Percentiles rank a stretch among this genome's conserved stretches.
These are phyloP conservation scores for Lutjanus campechanus DNA, from an alignment of 2,797 vertebrate genomes.

Conservation along the genomic window DNA sequence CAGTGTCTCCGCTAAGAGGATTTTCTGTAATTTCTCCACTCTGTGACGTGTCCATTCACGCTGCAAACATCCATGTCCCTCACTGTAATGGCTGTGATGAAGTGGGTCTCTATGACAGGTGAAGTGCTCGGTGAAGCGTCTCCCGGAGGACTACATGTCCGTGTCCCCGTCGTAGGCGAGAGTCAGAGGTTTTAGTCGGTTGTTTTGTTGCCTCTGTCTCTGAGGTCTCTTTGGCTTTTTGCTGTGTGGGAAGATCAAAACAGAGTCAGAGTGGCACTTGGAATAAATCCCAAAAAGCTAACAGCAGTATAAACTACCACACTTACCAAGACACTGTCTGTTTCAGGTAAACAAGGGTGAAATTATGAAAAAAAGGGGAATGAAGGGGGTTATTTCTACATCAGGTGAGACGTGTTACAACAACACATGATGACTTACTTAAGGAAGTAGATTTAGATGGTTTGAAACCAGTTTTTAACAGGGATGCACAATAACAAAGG, in stretches of 20 bases:
- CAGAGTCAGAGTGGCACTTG: conserved; percentile 36
- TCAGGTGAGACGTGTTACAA: not conserved
- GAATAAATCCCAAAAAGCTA: not conserved
- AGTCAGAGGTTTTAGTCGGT: conserved; percentile 97
- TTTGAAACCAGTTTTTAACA: not conserved
- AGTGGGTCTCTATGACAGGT: conserved; percentile 57
- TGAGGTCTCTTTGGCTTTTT: conserved; percentile 99
- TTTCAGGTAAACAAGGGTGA: not conserved
- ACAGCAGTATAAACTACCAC: not conserved
- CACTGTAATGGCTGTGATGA: conserved; percentile 48
- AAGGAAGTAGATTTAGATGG: not conserved
- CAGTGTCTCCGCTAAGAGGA: conserved; percentile 67
- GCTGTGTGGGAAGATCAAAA: conserved; percentile 80
- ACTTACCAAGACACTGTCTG: not conserved
- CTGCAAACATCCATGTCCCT: conserved; percentile 65
- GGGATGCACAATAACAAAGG: too few species aligned
- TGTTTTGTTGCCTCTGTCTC: conserved; percentile 97
- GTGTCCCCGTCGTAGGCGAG: conserved; percentile 98
- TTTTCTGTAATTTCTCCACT: conserved; percentile 57
- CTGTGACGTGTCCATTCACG: conserved; percentile 63
- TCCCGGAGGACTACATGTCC: conserved; percentile 90
- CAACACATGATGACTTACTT: not conserved
- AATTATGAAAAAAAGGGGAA: not conserved
- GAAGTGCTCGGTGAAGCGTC: conserved; percentile 43
- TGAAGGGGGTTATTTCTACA: not conserved